Evolutionary conservation across 1,140 invertebrate genomes (phyloP), one percentile per base, ranked within the genome.

Genomic region (Araneus ventricosus): DNA sequence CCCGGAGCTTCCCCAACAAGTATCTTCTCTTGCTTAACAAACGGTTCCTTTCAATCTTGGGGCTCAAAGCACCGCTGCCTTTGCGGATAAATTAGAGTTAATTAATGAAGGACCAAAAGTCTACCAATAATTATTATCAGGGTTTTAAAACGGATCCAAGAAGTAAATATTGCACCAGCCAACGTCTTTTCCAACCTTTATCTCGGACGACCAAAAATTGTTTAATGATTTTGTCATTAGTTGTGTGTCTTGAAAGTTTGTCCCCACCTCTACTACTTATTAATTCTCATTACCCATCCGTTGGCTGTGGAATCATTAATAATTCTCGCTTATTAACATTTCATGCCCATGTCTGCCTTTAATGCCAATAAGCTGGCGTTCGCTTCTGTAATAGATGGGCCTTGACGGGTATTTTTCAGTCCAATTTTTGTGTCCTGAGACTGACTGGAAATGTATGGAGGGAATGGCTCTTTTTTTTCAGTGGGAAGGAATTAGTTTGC

Each of bases 191-290:
- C 34, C 59, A 34, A 41, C 86, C 86, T 88, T 88, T 88, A 88
- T 88, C 61, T 88, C 4, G 37, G 61, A 30, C 22, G 63, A 30
- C 70, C 70, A 80, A 80, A 80, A 79, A 90, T 90, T 90, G 88
- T 80, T 80, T 90, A 90, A 90, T 90, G 88, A 90, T 90, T 90
- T 90, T 90, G 88, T 90, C 88, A 79, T 90, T 90, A 90, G 88
- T 80, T 61, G 88, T 90, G 30, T 37, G 41, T 41, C 75, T 90
- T 80, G 34, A 80, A 90, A 41, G 80, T 82, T 52, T 82, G 41
- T 82, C 41, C n/a, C 45, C 24, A 59, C 41, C 70, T 27, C 27
- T n/a, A 41, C 10, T 52, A 52, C 39, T 79, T 80, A 90, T 90
- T 90, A 90, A 90, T 90, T 90, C 88, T 90, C 88, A 79, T 90